Percentiles rank a stretch among this genome's conserved stretches.
phyloP scores from a whole-genome alignment of 2,113 vertebrate genomes.

The Dolichotis patagonum region DNA sequence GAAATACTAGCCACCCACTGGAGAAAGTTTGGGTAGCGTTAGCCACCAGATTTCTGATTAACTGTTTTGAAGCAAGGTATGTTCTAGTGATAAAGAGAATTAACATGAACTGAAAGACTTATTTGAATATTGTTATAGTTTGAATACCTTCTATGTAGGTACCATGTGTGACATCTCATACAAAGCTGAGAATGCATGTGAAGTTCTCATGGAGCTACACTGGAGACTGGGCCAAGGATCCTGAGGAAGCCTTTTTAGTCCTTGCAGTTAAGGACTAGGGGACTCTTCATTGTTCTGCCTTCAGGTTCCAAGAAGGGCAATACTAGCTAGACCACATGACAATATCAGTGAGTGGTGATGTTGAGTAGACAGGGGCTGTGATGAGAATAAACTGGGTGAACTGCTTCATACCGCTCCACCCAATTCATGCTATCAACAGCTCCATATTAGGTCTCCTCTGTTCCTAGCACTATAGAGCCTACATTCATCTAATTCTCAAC shows the following conservation, averaged over 20 bases:
- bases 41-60: not conserved
- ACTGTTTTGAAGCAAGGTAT: not conserved
- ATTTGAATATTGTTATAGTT: not conserved
- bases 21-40: not conserved
- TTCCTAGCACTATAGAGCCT: not conserved
- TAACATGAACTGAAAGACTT: not conserved
- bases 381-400: not conserved
- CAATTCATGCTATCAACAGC: not conserved
- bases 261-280: not conserved
- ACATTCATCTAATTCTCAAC: conserved; percentile 4
- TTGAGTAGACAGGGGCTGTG: too few relatives aligned
- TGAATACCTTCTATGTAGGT: not conserved
- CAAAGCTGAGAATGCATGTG: not conserved
- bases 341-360: not conserved
- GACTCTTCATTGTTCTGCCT: not conserved
- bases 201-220: not conserved
- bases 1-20: not conserved
- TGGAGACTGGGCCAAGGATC: not conserved
- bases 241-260: not conserved
- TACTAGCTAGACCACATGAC: not conserved
- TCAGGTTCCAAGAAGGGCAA: not conserved
- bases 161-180: not conserved
- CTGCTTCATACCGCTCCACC: not conserved
- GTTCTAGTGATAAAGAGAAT: not conserved
- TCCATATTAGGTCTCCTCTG: not conserved